Conservation (phyloP, 2,888 invertebrate genomes). For the Eupsilia transversa region DNA sequence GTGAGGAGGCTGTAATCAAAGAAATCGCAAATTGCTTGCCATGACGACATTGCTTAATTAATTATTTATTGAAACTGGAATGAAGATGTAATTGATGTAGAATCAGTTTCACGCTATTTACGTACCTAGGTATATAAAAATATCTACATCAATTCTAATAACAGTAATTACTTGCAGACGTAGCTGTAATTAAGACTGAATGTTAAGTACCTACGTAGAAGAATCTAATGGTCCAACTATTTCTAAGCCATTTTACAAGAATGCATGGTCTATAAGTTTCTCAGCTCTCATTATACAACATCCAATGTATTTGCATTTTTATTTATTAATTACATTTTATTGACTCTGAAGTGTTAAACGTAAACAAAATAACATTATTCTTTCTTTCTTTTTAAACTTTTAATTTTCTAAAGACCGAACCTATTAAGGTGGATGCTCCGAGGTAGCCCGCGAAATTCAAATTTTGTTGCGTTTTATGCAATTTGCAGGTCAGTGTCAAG, state of each 20-base stretch:
- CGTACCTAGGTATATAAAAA: not conserved
- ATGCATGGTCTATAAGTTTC: not conserved
- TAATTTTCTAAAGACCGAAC: not conserved
- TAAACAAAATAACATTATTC: no score
- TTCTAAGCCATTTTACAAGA: not conserved
- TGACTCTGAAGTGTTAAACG: not conserved
- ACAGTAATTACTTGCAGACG: not conserved
- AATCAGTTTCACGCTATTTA: not conserved
- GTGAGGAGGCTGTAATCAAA: conserved; percentile 12
- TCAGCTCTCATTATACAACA: no score
- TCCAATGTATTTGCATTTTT: no score
- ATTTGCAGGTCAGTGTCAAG: no score
- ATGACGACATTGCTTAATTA: conserved; percentile 4
- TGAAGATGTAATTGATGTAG: conserved; percentile 25
- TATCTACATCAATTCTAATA: not conserved
- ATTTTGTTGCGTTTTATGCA: no score
- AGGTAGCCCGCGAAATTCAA: no score
- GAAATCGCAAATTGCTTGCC: conserved; percentile 14
- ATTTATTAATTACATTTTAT: not conserved
- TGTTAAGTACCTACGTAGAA: not conserved
- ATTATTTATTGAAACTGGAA: conserved; percentile 11
- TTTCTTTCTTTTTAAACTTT: no score
- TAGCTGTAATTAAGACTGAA: not conserved
- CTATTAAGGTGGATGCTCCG: no score
- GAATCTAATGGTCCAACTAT: not conserved